phyloP scores from a whole-genome alignment of 2,888 invertebrate genomes.

The Sabatieria punctata region DNA sequence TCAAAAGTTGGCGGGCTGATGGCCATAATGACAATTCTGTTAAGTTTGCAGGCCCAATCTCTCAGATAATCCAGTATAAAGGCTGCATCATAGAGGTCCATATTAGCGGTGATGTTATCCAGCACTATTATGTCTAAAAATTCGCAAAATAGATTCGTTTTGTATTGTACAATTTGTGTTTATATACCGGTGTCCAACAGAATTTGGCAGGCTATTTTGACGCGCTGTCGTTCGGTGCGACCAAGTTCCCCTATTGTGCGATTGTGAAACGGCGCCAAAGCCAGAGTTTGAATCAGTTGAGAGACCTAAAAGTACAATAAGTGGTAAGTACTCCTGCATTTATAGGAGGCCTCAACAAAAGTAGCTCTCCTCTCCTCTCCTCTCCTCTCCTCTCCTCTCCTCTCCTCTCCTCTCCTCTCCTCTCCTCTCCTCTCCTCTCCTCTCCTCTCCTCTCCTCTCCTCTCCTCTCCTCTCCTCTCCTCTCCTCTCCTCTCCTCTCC shows the following conservation, averaged over 20 bases:
- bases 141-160: not conserved
- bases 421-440: no score
- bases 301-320: slow-evolving; percentile 48
- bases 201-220: slow-evolving; percentile 74
- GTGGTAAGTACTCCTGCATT: not conserved
- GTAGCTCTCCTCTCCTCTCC: no score
- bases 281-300: slow-evolving; percentile 71
- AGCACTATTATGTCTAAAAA: slow-evolving; percentile 54
- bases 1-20: slow-evolving; percentile 85
- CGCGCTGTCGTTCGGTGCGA: slow-evolving; percentile 63
- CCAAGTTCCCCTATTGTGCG: slow-evolving; percentile 68
- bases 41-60: slow-evolving; percentile 57
- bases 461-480: no score
- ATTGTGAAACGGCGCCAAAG: slow-evolving; percentile 68
- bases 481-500: no score
- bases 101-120: slow-evolving; percentile 68
- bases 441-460: no score
- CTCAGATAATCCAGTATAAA: slow-evolving; percentile 80
- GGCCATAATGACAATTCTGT: slow-evolving; percentile 70
- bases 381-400: no score
- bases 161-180: not conserved
- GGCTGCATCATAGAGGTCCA: slow-evolving; percentile 89
- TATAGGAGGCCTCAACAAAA: no score
- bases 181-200: slow-evolving; percentile 42
- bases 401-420: no score